Evolutionary conservation across 2,113 vertebrate genomes (phyloP), one percentile per base, ranked within the genome.

Genomic region (Seriola rivoliana): DNA sequence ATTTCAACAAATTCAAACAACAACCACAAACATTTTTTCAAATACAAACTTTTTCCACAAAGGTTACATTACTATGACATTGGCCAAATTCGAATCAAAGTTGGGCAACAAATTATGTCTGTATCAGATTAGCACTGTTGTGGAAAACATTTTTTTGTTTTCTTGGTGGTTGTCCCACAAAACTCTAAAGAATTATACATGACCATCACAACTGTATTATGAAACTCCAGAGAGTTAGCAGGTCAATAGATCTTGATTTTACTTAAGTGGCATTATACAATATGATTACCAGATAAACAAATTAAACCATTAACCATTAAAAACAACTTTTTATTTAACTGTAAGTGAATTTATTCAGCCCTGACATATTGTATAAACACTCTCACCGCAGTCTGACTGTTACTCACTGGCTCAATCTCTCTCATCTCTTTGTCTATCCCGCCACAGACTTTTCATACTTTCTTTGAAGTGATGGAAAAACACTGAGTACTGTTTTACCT

Each of bases 391-490:
- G 12, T 52, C 21, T 52, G n/a, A 8, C 32, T 40, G 29, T 34
- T 14, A 3, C 14, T 36, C 19, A 52, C 4, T 36, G 40, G 10
- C 40, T 2, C 34, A 36, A 0, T 36, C 40, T 42, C 10, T 42
- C 29, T 29, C 29, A 11, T 42, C 2, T 42, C 40, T 42, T 42
- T 8, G 6, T 36, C 34, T 36, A 36, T 8, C 10, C 2, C 9
- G 2, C 59, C 17, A 62, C 46, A 71, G 46, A 58, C 46, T 76
- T 67, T 71, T 3, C 16, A 71, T 50, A 71, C 48, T 68, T 75
- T 76, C 32, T 67, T 52, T 79, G 2, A 80, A 68, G 23, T 67
- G n/a, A 44, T 52, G 42, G 19, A 70, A 52, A 50, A 16, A 72
- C 12, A 70, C 8, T 1, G 14, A 7, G 3, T 13, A 34, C 62